phyloP scores from a whole-genome alignment of 1,140 invertebrate species.

The Zeugodacus cucurbitae region DNA sequence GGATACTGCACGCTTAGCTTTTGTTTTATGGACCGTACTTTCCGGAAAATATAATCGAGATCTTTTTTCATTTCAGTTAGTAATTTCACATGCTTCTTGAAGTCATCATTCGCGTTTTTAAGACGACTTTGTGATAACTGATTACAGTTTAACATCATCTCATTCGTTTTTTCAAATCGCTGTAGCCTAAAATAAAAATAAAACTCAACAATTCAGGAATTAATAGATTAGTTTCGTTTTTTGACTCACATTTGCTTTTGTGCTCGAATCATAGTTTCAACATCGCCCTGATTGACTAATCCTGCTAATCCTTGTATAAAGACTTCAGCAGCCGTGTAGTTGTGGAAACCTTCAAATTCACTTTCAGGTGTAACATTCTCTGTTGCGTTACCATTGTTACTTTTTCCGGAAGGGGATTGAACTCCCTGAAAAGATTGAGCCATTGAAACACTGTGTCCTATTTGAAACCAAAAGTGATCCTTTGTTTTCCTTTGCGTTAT shows the following conservation, averaged over 20 bases:
- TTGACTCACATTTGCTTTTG: slow-evolving; percentile 91
- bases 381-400: slow-evolving; percentile 49
- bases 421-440: neutral
- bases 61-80: slow-evolving; percentile 79
- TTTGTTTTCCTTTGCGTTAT: neutral
- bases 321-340: slow-evolving; percentile 85
- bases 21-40: slow-evolving; percentile 80
- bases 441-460: neutral
- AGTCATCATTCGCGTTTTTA: slow-evolving; percentile 84
- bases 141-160: slow-evolving; percentile 97
- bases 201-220: neutral
- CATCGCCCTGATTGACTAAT: slow-evolving; percentile 90
- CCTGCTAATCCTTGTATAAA: slow-evolving; percentile 90
- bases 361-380: slow-evolving; percentile 72
- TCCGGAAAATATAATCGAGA: slow-evolving; percentile 76
- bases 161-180: slow-evolving; percentile 96
- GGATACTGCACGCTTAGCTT: slow-evolving; percentile 89
- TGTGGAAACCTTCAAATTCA: slow-evolving; percentile 85
- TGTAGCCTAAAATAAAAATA: slow-evolving; percentile 79
- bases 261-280: slow-evolving; percentile 88
- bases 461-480: neutral
- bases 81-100: slow-evolving; percentile 88
- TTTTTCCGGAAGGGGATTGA: neutral
- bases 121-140: slow-evolving; percentile 83
- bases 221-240: neutral